Percentiles rank a stretch among this genome's conserved stretches.
Conservation (phyloP, 2,888 invertebrate species). For the Caenorhabditis auriculariae region DNA sequence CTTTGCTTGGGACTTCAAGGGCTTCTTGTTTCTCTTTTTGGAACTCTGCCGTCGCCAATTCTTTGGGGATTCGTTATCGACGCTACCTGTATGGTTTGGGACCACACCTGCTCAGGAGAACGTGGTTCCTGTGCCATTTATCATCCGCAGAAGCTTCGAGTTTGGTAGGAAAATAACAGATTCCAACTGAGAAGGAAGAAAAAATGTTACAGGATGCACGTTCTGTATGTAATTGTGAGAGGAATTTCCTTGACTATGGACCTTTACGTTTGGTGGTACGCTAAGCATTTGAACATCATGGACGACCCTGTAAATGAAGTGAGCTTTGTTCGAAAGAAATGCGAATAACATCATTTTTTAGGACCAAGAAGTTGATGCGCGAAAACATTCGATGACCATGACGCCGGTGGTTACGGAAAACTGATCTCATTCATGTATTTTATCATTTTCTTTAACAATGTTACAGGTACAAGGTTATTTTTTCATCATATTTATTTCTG, state of each 20-base stretch:
- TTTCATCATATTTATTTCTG: no score
- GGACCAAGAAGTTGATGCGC: no score
- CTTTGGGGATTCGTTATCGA: constrained; percentile 65
- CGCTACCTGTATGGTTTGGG: constrained; percentile 65
- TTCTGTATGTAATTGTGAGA: constrained; percentile 52
- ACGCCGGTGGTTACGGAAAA: no score
- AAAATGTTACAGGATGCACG: constrained; percentile 49
- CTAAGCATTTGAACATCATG: constrained; percentile 59
- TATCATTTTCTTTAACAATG: no score
- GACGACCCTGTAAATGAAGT: constrained; percentile 50
- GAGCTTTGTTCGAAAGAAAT: no score
- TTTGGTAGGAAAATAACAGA: constrained; percentile 13
- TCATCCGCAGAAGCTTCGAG: constrained; percentile 58
- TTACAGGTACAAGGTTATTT: no score
- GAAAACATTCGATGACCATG: no score
- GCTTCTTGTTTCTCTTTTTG: constrained; percentile 56
- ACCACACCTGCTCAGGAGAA: constrained; percentile 57
- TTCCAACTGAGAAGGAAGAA: neutral
- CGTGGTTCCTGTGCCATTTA: constrained; percentile 65
- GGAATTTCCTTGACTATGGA: constrained; percentile 52
- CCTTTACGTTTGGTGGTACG: constrained; percentile 57
- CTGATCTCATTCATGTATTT: no score
- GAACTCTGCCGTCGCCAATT: constrained; percentile 65
- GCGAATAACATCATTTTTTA: no score
- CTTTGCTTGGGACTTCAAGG: constrained; percentile 60